These are phyloP conservation scores for Syngnathus acus DNA, from an alignment of 2,797 vertebrate genomes.

Conservation along the genomic window DNA sequence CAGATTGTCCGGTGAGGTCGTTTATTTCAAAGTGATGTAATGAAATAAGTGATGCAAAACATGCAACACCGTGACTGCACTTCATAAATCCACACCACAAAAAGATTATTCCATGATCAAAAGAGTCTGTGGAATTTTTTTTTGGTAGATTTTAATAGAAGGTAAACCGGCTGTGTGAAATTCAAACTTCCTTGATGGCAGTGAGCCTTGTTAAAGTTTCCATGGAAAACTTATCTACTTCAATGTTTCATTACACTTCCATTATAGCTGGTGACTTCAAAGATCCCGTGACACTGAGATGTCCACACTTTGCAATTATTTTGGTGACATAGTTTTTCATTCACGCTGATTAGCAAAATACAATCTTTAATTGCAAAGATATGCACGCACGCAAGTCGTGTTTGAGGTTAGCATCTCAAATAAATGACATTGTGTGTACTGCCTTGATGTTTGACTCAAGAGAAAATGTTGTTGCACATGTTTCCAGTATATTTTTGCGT, in stretches of 20 bases:
- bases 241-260: slow-evolving; percentile 24
- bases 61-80: not conserved
- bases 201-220: slow-evolving; percentile 15
- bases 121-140: slow-evolving; percentile 20
- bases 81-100: not conserved
- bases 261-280: slow-evolving; percentile 31
- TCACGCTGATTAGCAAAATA: slow-evolving; percentile 19
- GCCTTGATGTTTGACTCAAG: slow-evolving; percentile 23
- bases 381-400: slow-evolving; percentile 4
- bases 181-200: slow-evolving; percentile 30
- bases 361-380: slow-evolving; percentile 14
- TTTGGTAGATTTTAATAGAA: slow-evolving; percentile 46
- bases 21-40: not conserved
- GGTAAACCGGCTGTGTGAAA: slow-evolving; percentile 36
- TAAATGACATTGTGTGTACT: slow-evolving; percentile 29
- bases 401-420: slow-evolving; percentile 27
- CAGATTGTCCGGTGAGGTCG: not conserved
- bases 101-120: slow-evolving; percentile 8
- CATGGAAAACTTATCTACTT: slow-evolving; percentile 22
- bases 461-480: slow-evolving; percentile 12
- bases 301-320: slow-evolving; percentile 29
- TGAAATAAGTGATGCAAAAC: slow-evolving; percentile 4
- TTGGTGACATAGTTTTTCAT: slow-evolving; percentile 17
- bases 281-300: slow-evolving; percentile 17
- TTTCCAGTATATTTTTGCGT: slow-evolving; percentile 14